Evolutionary conservation across 2,888 invertebrate species (phyloP).

Genomic region (Mesorhabditis belari): DNA sequence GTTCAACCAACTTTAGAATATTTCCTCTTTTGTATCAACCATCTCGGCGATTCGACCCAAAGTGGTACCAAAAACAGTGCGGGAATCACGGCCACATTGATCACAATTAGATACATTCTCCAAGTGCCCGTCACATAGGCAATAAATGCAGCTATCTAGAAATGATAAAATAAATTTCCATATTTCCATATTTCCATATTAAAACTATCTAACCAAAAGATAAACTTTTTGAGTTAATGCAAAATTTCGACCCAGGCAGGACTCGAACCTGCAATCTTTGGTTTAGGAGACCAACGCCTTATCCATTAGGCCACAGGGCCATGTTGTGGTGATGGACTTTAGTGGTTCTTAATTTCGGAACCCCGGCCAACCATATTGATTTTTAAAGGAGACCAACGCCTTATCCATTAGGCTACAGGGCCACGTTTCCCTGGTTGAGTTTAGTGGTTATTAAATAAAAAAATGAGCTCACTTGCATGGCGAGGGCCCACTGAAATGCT

Average conservation of each 20-base stretch:
- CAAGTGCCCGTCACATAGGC: conserved; percentile 21
- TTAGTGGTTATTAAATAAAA: neutral
- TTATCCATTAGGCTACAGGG: conserved; percentile 43
- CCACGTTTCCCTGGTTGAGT: neutral
- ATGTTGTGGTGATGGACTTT: neutral
- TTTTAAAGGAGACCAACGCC: conserved; percentile 44
- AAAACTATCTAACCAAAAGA: neutral
- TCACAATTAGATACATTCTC: conserved; percentile 15
- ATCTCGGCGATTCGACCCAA: conserved; percentile 26
- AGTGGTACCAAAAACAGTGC: neutral
- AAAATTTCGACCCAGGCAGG: conserved; percentile 22
- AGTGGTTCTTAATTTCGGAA: neutral
- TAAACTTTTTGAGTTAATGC: neutral
- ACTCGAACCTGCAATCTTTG: conserved; percentile 36
- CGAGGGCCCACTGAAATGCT: conserved; percentile 29
- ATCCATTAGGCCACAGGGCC: conserved; percentile 40
- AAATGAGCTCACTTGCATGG: conserved; percentile 20
- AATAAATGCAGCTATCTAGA: conserved; percentile 14
- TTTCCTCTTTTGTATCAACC: conserved; percentile 30
- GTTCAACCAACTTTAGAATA: too few relatives aligned
- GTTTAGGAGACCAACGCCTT: conserved; percentile 45
- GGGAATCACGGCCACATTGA: conserved; percentile 8
- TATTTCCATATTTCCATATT: neutral
- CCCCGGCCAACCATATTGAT: too few relatives aligned
- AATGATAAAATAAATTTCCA: neutral